Evolutionary conservation across 1,140 invertebrate species (phyloP).

Genomic region (Solenopsis fugax): DNA sequence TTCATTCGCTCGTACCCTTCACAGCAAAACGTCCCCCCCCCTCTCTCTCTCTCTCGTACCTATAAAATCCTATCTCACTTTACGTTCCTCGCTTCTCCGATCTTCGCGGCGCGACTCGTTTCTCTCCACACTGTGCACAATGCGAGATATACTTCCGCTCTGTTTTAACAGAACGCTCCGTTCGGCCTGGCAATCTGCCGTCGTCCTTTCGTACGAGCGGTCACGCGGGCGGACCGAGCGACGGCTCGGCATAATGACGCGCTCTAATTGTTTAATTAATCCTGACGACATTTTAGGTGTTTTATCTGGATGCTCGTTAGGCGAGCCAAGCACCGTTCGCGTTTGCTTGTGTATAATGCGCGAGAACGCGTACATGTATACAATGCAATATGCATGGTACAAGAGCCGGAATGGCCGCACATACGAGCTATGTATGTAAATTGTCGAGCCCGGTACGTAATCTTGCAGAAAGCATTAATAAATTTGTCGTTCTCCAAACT

Average conservation of each 20-base stretch:
- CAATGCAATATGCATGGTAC: not conserved
- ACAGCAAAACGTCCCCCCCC: not conserved
- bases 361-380: constrained; percentile 2
- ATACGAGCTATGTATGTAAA: constrained; percentile 54
- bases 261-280: constrained; percentile 86
- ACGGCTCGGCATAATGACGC: constrained; percentile 80
- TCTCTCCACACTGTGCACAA: not conserved
- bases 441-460: constrained; percentile 52
- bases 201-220: constrained; percentile 37
- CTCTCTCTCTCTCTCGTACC: not conserved
- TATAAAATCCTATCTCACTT: constrained; percentile 23
- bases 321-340: constrained; percentile 42
- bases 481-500: constrained; percentile 56
- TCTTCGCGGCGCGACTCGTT: constrained; percentile 4
- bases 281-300: constrained; percentile 81
- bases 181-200: not conserved
- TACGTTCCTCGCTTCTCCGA: constrained; percentile 17
- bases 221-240: constrained; percentile 45
- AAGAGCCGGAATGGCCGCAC: constrained; percentile 16
- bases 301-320: constrained; percentile 85
- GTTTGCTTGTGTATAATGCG: constrained; percentile 8
- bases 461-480: constrained; percentile 64
- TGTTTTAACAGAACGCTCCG: constrained; percentile 18
- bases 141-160: constrained; percentile 1
- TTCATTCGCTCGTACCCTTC: not conserved